These are phyloP conservation scores for Pogonus chalceus DNA, from an alignment of 1,140 invertebrate genomes.

Conservation along the genomic window DNA sequence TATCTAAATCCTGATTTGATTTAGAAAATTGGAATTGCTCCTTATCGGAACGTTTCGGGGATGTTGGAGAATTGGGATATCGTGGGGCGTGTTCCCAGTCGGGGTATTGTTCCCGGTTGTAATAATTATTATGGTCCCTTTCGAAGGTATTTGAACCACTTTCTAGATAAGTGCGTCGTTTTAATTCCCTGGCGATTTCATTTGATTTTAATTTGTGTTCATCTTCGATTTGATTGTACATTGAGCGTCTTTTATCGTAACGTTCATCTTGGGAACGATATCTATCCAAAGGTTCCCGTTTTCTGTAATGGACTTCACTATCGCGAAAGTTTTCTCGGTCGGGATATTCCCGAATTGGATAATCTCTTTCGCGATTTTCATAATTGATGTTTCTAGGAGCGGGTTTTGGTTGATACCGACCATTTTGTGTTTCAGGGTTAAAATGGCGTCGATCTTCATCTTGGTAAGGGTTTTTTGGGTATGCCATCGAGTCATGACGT, in stretches of 20 bases:
- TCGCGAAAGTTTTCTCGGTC: no score
- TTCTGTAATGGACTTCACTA: slow-evolving; percentile 14
- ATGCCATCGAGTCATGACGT: slow-evolving; percentile 25
- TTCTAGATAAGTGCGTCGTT: slow-evolving; percentile 35
- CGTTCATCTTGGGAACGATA: slow-evolving; percentile 33
- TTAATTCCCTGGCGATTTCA: slow-evolving; percentile 38
- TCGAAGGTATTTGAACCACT: slow-evolving; percentile 15
- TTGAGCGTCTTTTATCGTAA: slow-evolving; percentile 32
- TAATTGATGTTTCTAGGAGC: slow-evolving; percentile 22
- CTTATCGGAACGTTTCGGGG: slow-evolving; percentile 4
- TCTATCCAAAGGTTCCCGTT: slow-evolving; percentile 25
- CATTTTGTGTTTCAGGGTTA: slow-evolving; percentile 8
- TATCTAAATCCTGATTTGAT: slow-evolving; percentile 23
- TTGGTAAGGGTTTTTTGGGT: slow-evolving; percentile 16
- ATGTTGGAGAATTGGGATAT: slow-evolving; percentile 10
- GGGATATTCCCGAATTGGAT: no score
- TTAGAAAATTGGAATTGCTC: slow-evolving; percentile 18
- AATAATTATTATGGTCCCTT: slow-evolving; percentile 13
- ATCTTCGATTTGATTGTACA: slow-evolving; percentile 35
- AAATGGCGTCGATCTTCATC: slow-evolving; percentile 16
- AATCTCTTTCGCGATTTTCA: no score
- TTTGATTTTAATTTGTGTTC: slow-evolving; percentile 34
- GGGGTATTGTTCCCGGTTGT: slow-evolving; percentile 16
- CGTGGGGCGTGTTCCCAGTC: slow-evolving; percentile 24
- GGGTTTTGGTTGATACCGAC: slow-evolving; percentile 22